Base-by-base conservation (phyloP, 2,797 vertebrate species). In the Trachops cirrhosus region DNA sequence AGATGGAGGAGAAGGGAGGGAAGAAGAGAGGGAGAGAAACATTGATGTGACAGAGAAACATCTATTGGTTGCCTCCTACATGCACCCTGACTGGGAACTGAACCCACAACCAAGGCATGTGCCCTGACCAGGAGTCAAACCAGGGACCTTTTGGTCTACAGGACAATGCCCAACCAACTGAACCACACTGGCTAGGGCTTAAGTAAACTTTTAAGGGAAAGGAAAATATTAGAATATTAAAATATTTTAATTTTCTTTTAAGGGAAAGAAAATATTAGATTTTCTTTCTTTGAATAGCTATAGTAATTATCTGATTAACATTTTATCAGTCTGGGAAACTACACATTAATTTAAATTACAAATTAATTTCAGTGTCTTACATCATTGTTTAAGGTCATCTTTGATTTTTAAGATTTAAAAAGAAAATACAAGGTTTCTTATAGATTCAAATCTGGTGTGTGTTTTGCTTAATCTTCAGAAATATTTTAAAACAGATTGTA, bases 401-500 rank as follows among this genome's bases (percentile, higher is more conserved):
- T 86, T 87, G 46, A 82, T 52, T 68, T 97, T 95, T 50, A 83
- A 89, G 77, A 79, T 79, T 93, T 91, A 73, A 83, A 93, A 74
- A 83, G 54, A 80, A 89, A 78, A 93, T 92, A 22, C 87, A 37
- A 96, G 16, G 44, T 89, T 92, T 94, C 67, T 95, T 54, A n/a
- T 34, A 91, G 41, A 46, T 37, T 88, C 39, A 71, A 93, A 93
- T 79, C 62, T 96, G 83, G 62, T 70, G 5, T 85, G 29, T 93
- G 68, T 96, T 97, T 96, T 96, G 74, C 83, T 96, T 94, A 87
- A 92, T 97, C 85, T 95, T 86, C 80, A 93, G 86, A 93, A 92
- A 97, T 95, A 95, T 91, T 97, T 97, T 96, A 89, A 97, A 97
- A 97, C 92, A 95, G 92, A 92, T 32, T 96, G 62, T 70, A 91